Base-by-base conservation (phyloP, 2,888 invertebrate species). In the Matsumyia berberina region DNA sequence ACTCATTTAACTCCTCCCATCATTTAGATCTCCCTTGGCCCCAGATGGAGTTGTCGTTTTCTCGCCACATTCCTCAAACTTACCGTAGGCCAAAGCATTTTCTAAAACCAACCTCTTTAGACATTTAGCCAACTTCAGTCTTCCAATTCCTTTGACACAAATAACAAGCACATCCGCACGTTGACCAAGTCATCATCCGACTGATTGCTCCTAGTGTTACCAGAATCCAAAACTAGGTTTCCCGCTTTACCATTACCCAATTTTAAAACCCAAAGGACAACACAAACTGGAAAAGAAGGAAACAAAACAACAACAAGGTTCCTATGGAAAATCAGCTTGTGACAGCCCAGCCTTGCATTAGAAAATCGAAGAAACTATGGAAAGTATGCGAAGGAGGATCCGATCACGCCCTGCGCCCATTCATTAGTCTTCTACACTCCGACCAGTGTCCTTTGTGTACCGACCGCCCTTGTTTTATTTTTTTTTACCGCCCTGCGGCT, bases 291-390 rank as follows among this genome's bases (percentile, higher is more conserved):
- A 55, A 37, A 12, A 53, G 55, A 35, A 15, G 35, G 24, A 24
- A 24, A 24, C 24, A 24, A 24, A 24, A 24, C 24, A 24, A 74
- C 17, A 74, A 33, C 46, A 76, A 66, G 55, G 17, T 64, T 70
- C 58, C 33, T 31, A 81, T 64, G 57, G 29, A 57, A 72, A 79
- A 72, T 72, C 70, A 58, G 64, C 58, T 62, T 24, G 15, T 35
- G 69, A 66, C 46, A 35, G 51, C 58, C 79, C 46, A 35, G 51
- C 58, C 79, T 37, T 60, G 67, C 58, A 82, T 78, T 78, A 77
- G 42, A 69, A 60, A 39, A 83, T 69, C 79, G 57, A 79, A 78
- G 39, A 46, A 46, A 17, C 42, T 58, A 42, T 33, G 42, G 8
- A 42, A 44, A 51, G 17, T 33, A 64, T 62, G 55, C 19, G 31